A percentile compares a stretch with the other conserved stretches of the same genome.
These are phyloP conservation scores for Trachythela sp. DNA, from an alignment of 64 coral and sea anemone species.

Conservation along the genomic window DNA sequence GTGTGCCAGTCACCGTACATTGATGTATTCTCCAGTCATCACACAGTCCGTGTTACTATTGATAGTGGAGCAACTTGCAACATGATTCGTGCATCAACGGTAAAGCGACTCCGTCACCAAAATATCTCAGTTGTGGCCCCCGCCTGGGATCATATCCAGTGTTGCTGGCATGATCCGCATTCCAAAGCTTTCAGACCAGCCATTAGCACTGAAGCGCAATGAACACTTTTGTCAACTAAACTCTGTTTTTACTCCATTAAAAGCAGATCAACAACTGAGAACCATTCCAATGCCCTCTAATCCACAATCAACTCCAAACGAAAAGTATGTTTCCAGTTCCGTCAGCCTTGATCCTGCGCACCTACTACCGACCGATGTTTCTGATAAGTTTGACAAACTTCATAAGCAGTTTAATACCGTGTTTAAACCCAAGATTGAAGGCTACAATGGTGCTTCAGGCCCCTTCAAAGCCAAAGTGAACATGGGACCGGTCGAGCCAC, in stretches of 20 bases:
- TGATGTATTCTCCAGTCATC: conserved; percentile 34
- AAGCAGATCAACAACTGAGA: neutral
- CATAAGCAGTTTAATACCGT: neutral
- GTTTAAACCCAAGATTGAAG: neutral
- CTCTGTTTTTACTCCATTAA: neutral
- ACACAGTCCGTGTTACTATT: conserved; percentile 29
- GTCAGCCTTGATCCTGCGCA: neutral
- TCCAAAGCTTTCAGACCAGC: conserved; percentile 29
- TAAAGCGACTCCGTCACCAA: neutral
- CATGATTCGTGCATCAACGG: conserved; percentile 9
- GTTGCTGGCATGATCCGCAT: conserved; percentile 36
- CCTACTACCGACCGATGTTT: neutral
- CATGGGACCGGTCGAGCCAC: conserved; percentile 27
- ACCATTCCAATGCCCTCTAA: neutral
- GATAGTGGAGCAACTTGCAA: conserved; percentile 45
- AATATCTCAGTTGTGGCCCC: conserved; percentile 29
- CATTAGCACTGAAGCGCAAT: conserved; percentile 25
- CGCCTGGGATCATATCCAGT: conserved; percentile 19
- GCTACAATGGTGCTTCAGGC: conserved; percentile 31
- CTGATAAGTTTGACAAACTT: neutral
- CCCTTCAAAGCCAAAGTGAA: conserved; percentile 42
- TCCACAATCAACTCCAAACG: neutral
- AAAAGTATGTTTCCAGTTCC: neutral
- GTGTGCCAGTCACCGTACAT: conserved; percentile 50
- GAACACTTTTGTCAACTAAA: conserved; percentile 48